Conservation (phyloP, 1,140 invertebrate species). For the Harlomillsia oculata region DNA sequence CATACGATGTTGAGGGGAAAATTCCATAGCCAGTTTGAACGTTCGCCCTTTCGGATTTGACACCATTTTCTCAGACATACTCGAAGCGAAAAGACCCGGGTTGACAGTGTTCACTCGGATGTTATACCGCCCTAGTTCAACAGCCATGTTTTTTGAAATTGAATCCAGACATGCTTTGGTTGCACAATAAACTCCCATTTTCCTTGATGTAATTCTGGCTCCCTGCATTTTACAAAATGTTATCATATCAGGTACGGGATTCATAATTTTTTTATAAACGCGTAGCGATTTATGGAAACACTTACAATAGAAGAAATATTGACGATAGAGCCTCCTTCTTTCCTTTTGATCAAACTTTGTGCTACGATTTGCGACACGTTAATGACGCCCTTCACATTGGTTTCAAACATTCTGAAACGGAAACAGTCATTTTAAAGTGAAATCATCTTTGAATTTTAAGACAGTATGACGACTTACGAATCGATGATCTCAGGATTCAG, state of each 20-base stretch:
- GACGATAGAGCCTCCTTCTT: conserved; percentile 66
- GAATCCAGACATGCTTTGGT: conserved; percentile 53
- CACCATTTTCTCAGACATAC: too few species aligned
- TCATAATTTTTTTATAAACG: too few species aligned
- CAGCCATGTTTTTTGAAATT: conserved; percentile 59
- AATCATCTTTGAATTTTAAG: too few species aligned
- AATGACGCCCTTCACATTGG: conserved; percentile 75
- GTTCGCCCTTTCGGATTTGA: too few species aligned
- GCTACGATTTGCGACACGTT: conserved; percentile 72
- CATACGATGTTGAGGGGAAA: too few species aligned
- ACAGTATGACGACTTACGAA: too few species aligned
- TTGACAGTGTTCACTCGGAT: conserved; percentile 23
- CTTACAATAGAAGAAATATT: conserved; percentile 64
- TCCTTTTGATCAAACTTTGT: conserved; percentile 61
- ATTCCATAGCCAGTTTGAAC: too few species aligned
- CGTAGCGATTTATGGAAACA: too few species aligned
- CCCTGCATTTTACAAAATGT: background rate
- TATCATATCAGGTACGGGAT: too few species aligned
- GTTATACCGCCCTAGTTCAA: conserved; percentile 70
- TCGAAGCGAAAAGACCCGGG: too few species aligned
- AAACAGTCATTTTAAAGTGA: too few species aligned
- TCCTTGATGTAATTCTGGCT: background rate
- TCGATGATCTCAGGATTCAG: too few species aligned
- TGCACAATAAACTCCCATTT: conserved; percentile 51
- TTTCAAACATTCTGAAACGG: conserved; percentile 57